Percentiles rank a stretch among this genome's conserved stretches.
Evolutionary conservation across 2,797 vertebrate genomes (phyloP).

Genomic region (Pseudotriccus pelzelni): DNA sequence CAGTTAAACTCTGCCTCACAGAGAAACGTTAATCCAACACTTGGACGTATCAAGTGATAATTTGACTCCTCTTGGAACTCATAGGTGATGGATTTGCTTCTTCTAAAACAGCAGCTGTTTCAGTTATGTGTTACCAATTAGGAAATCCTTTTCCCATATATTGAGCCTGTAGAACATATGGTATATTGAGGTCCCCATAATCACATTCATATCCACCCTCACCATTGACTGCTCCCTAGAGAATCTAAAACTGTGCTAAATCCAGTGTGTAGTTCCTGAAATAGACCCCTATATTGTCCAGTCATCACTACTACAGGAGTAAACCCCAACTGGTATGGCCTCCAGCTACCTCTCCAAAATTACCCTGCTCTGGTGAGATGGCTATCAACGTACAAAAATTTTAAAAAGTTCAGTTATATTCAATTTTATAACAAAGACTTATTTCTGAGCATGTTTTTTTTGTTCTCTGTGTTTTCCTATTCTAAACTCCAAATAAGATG

Average conservation of each 20-base stretch:
- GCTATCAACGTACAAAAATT: background rate
- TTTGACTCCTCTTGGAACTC: slow-evolving; percentile 40
- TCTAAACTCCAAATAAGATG: background rate
- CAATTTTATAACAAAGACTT: background rate
- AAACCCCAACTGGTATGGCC: background rate
- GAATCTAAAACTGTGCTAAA: background rate
- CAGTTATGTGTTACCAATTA: slow-evolving; percentile 33
- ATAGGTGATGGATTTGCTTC: slow-evolving; percentile 30
- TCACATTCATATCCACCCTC: background rate
- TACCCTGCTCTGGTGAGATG: background rate
- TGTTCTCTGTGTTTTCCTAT: background rate
- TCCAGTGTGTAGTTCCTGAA: background rate
- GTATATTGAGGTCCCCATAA: slow-evolving; percentile 38
- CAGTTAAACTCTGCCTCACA: background rate
- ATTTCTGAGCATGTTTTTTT: background rate
- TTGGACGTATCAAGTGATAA: slow-evolving; percentile 4
- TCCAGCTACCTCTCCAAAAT: background rate
- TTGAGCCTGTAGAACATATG: slow-evolving; percentile 23
- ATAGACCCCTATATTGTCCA: background rate
- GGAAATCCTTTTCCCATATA: slow-evolving; percentile 6
- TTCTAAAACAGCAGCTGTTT: slow-evolving; percentile 50
- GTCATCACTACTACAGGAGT: background rate
- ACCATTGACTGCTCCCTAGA: background rate
- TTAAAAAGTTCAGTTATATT: background rate
- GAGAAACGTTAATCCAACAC: slow-evolving; percentile 19